Conservation (phyloP, 2,888 invertebrate genomes). For the Acanthosoma haemorrhoidale region DNA sequence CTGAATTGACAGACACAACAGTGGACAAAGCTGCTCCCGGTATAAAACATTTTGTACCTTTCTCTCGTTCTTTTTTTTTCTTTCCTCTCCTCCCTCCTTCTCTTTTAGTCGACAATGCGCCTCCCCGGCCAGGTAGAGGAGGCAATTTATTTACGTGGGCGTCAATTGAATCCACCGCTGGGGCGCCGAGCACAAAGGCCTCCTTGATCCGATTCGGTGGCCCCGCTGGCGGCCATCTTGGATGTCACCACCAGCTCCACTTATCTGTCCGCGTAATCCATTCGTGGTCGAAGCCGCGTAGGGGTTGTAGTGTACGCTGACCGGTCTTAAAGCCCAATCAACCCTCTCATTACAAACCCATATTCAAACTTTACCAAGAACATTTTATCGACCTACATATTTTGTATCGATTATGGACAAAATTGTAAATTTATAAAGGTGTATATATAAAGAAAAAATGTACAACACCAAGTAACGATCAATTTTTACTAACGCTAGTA, state of each 20-base stretch:
- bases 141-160: conserved; percentile 22
- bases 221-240: not conserved
- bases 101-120: not conserved
- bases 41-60: not conserved
- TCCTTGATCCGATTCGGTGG: not conserved
- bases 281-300: not conserved
- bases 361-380: too few relatives aligned
- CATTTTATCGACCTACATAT: too few relatives aligned
- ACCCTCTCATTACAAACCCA: too few relatives aligned
- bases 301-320: not conserved
- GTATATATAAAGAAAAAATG: too few relatives aligned
- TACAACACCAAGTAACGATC: too few relatives aligned
- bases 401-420: too few relatives aligned
- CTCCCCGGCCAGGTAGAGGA: conserved; percentile 8
- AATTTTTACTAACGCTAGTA: too few relatives aligned
- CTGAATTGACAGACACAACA: too few relatives aligned
- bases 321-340: too few relatives aligned
- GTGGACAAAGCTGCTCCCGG: not conserved
- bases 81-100: not conserved
- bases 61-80: not conserved
- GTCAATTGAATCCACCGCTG: conserved; percentile 12
- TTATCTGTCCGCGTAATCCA: not conserved
- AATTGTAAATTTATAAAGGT: too few relatives aligned
- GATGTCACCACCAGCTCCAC: not conserved
- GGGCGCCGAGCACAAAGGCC: not conserved